Evolutionary conservation across 2,888 invertebrate genomes (phyloP).

Genomic region (Andrena camellia): DNA sequence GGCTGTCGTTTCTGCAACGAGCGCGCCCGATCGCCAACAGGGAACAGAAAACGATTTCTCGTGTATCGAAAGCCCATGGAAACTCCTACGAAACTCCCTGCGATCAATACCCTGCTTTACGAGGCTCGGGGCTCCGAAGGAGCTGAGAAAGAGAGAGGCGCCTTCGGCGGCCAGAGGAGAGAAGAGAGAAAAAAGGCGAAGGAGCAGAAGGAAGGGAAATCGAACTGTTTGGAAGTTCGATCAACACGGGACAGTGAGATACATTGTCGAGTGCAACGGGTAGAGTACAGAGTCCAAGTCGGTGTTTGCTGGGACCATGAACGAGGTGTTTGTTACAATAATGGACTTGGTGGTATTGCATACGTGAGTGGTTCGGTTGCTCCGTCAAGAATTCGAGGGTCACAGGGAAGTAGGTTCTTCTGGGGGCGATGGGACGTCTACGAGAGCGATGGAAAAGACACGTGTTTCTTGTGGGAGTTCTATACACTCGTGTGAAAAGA

Average conservation of each 20-base stretch:
- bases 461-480: background rate
- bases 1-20: conserved; percentile 64
- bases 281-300: background rate
- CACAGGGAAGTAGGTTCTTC: background rate
- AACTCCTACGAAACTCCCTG: conserved; percentile 57
- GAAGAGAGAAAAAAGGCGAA: background rate
- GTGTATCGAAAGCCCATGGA: conserved; percentile 55
- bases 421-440: conserved; percentile 1
- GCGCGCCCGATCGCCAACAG: conserved; percentile 45
- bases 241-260: conserved; percentile 18
- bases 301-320: conserved; percentile 12
- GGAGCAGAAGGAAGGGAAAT: background rate
- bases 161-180: background rate
- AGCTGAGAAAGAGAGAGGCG: background rate
- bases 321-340: conserved; percentile 24
- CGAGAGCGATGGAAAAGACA: conserved; percentile 2
- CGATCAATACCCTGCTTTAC: conserved; percentile 44
- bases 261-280: background rate
- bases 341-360: background rate
- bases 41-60: conserved; percentile 26
- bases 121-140: conserved; percentile 46
- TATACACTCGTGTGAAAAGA: background rate
- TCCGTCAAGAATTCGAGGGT: background rate
- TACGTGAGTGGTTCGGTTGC: background rate
- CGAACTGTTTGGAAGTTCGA: conserved; percentile 13